Base-by-base conservation (phyloP, 2,888 invertebrate species). In the Caenorhabditis sulstoni region DNA sequence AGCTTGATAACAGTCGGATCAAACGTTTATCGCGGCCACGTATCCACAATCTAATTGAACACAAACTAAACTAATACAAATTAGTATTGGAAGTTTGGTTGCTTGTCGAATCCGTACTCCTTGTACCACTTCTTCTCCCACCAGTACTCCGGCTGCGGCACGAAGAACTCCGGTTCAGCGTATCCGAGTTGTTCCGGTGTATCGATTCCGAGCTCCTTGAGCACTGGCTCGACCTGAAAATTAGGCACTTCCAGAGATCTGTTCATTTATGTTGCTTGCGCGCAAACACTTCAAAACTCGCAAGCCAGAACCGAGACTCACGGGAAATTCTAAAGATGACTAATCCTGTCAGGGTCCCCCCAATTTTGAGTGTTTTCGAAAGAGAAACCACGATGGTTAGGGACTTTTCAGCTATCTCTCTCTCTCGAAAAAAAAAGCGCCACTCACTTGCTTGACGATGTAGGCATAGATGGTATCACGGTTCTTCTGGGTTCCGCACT, bases 101-200 rank as follows among this genome's bases (percentile, higher is more conserved):
- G 86, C 83, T 90, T 90, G 84, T 87, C 87, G 79, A 68, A 85
- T 71, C 88, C 89, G 83, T 89, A 90, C 39, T 86, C 85, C 76
- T 86, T 87, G 85, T 88, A 89, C 89, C 89, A 90, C 62, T 85
- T 85, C 83, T 85, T 85, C 82, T 90, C 89, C 90, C 90, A 89
- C 86, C 87, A 89, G 75, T 83, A 89, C 90, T 93, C 94, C 71
- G 94, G 94, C 88, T 93, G 93, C 88, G 94, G 92, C 84, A 96
- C 92, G 79, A 95, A 95, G 91, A 98, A 92, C 92, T 99, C 97
- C 73, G 98, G 99, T 92, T 96, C 95, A 92, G 97, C 97, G 90
- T 95, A 97, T 79, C 97, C 97, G 89, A 99, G 93, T 91, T 98
- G 96, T 91, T 97, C 97, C 0, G 95, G 95, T 37, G 97, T 96